Evolutionary conservation across 2,888 invertebrate species (phyloP), one percentile per base, ranked within the genome.

Genomic region (Tipula confusa): DNA sequence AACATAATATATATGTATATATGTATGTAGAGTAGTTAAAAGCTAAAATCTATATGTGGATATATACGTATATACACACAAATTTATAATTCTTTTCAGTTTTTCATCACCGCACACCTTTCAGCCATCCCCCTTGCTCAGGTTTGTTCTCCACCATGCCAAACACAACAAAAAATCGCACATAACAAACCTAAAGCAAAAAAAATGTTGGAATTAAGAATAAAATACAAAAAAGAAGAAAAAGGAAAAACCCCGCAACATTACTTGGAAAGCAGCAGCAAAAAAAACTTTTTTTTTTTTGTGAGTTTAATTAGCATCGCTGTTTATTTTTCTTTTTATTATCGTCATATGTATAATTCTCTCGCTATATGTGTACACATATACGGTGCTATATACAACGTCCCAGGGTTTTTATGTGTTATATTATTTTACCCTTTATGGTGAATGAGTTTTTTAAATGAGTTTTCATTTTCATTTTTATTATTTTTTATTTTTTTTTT

Each of bases 11-110:
- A 33, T 33, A 11, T 33, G 11, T 11, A 33, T 38, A 38, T 9
- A 9, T 24, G 64, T 43, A 15, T 43, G 43, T 64, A 64, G 7
- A 64, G 64, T 64, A 64, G 64, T 64, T 64, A 64, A 64, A 64
- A 64, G 64, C 64, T 64, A 64, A 64, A 64, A 80, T 80, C 29
- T 80, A 29, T 80, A 29, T 80, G 29, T 13, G 7, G 24, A 79
- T 13, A 79, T 15, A n/a, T 1, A 64, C 24, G 24, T 11, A n/a
- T 11, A 9, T 64, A 64, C 24, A 24, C 13, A 80, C 80, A 29
- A 29, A 80, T 80, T 64, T 64, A 64, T 64, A 64, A 64, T 64
- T 64, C 64, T 64, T 64, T 64, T 64, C 64, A 64, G 64, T 64
- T 64, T 64, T 64, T 64, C 18, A 64, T 24, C n/a, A 64, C 24